Evolutionary conservation across 2,797 vertebrate species (phyloP).

Genomic region (Sternotherus odoratus): DNA sequence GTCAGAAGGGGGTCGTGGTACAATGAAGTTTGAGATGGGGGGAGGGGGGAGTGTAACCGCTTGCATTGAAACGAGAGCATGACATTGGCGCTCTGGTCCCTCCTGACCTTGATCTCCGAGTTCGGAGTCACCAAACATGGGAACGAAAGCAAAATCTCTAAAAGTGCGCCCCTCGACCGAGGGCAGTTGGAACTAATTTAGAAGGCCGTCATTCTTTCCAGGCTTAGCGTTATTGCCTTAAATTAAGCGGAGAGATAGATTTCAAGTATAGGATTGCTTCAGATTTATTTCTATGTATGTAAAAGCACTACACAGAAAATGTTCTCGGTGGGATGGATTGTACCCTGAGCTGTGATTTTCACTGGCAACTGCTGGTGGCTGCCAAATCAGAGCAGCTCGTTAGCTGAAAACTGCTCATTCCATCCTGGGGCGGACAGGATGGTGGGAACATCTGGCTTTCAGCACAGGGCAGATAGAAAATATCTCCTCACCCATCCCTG

Average conservation of each 20-base stretch:
- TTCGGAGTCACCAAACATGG: fast-evolving
- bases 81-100: fast-evolving
- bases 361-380: neutral
- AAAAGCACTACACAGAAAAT: neutral
- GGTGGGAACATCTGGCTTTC: neutral
- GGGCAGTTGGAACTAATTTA: conserved; percentile 44
- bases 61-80: too few species aligned
- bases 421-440: fast-evolving
- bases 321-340: neutral
- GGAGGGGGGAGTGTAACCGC: too few species aligned
- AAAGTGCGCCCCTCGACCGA: neutral
- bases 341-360: neutral
- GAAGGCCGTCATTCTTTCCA: neutral
- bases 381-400: neutral
- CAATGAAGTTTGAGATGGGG: too few species aligned
- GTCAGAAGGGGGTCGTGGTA: too few species aligned
- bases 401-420: fast-evolving
- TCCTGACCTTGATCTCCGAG: neutral
- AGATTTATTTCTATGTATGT: neutral
- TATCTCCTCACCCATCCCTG: fast-evolving
- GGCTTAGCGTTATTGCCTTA: conserved; percentile 6
- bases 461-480: fast-evolving
- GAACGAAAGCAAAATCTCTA: neutral
- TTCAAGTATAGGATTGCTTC: neutral
- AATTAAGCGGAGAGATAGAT: neutral